A percentile compares a stretch with the other conserved stretches of the same genome.
phyloP scores from a whole-genome alignment of 2,888 invertebrate genomes.

The Drosophila suboccidentalis region DNA sequence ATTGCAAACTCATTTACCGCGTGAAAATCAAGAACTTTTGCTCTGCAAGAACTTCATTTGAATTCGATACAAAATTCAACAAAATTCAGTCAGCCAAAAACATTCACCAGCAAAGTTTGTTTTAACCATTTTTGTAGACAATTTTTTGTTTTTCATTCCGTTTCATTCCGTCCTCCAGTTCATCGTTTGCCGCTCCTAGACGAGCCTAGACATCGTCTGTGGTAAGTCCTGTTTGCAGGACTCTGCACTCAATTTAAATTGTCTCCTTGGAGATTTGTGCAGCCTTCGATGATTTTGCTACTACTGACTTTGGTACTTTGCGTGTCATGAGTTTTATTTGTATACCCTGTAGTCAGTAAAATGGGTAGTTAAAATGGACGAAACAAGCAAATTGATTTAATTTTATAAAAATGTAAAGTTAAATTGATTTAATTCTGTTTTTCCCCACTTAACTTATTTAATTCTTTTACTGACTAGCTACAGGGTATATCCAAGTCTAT shows the following conservation, averaged over 20 bases:
- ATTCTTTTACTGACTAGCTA: neutral
- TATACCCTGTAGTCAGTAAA: neutral
- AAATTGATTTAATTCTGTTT: neutral
- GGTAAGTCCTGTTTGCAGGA: slow-evolving; percentile 32
- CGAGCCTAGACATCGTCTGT: slow-evolving; percentile 51
- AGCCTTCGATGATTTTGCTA: slow-evolving; percentile 49
- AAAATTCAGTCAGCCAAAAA: slow-evolving; percentile 66
- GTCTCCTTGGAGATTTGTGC: slow-evolving; percentile 80
- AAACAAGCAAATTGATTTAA: no score
- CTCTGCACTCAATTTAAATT: slow-evolving; percentile 65
- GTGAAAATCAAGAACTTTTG: slow-evolving; percentile 61
- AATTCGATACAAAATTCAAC: slow-evolving; percentile 59
- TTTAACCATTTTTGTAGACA: slow-evolving; percentile 60
- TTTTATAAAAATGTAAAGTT: neutral
- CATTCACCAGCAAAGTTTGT: slow-evolving; percentile 55
- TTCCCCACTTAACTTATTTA: no score
- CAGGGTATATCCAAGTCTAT: neutral
- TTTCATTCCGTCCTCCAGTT: slow-evolving; percentile 2
- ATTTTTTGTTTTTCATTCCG: slow-evolving; percentile 9
- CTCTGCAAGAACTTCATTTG: slow-evolving; percentile 58
- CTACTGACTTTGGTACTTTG: slow-evolving; percentile 39
- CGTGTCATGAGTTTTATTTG: slow-evolving; percentile 17
- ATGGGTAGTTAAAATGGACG: neutral
- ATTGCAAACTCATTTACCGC: slow-evolving; percentile 82
- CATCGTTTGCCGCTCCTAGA: slow-evolving; percentile 15